Evolutionary conservation across 2,113 vertebrate genomes (phyloP).

Genomic region (Elanoides forficatus): DNA sequence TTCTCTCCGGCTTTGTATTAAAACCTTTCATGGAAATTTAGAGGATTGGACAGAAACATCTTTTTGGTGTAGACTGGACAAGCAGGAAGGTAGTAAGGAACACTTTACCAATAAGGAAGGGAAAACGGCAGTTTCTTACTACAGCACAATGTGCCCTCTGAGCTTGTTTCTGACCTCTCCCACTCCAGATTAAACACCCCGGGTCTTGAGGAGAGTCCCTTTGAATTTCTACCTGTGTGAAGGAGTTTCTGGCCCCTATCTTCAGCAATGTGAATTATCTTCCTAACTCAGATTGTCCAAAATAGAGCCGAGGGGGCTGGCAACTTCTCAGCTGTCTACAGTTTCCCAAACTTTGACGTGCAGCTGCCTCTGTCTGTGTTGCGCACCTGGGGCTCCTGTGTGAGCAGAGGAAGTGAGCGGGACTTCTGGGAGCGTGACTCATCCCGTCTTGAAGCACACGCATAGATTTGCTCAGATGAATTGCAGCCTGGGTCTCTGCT

Average conservation of each 20-base stretch:
- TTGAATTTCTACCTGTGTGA: not conserved
- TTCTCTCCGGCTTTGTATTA: not conserved
- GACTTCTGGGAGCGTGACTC: not conserved
- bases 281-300: not conserved
- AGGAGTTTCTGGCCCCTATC: not conserved
- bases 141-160: not conserved
- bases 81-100: not conserved
- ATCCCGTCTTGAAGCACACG: not conserved
- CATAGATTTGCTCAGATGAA: not conserved
- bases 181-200: not conserved
- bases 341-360: not conserved
- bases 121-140: not conserved
- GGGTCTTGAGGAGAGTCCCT: not conserved
- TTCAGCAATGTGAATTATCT: not conserved
- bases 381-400: accelerated
- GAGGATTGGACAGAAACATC: not conserved
- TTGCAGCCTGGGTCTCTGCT: not conserved
- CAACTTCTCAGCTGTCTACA: not conserved
- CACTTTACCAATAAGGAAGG: not conserved
- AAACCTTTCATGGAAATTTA: not conserved
- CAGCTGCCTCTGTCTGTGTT: not conserved
- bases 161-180: not conserved
- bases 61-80: not conserved
- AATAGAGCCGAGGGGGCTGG: not conserved
- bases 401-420: accelerated